These are phyloP conservation scores for Pygmarrhopalites habei DNA, from an alignment of 1,140 invertebrate genomes.

Conservation along the genomic window DNA sequence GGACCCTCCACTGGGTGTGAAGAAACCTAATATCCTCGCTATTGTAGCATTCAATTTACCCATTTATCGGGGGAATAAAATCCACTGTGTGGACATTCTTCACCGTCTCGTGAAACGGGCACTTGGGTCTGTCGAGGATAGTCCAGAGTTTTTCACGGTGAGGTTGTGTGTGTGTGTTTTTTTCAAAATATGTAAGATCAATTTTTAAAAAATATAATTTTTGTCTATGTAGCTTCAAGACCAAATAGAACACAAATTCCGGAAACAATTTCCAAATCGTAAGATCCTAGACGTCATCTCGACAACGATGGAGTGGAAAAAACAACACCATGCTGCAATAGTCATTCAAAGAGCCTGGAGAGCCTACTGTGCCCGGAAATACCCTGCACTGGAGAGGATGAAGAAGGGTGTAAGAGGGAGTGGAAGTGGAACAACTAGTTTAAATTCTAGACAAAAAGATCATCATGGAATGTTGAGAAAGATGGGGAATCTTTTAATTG, in stretches of 20 bases:
- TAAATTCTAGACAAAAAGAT: background rate
- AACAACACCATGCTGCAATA: conserved; percentile 86
- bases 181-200: too few species aligned
- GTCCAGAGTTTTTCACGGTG: conserved; percentile 79
- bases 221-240: conserved; percentile 54
- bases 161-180: conserved; percentile 41
- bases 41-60: conserved; percentile 92
- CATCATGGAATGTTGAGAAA: conserved; percentile 29
- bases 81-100: conserved; percentile 91
- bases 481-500: conserved; percentile 33
- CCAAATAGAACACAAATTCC: conserved; percentile 93
- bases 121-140: conserved; percentile 86
- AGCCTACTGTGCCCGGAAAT: conserved; percentile 50
- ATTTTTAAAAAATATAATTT: background rate
- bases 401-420: too few species aligned
- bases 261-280: conserved; percentile 89
- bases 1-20: conserved; percentile 78
- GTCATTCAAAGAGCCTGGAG: conserved; percentile 73
- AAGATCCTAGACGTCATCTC: conserved; percentile 89
- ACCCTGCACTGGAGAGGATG: conserved; percentile 31
- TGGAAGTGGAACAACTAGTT: conserved; percentile 27
- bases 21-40: conserved; percentile 88
- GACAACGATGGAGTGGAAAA: conserved; percentile 88
- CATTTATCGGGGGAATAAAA: conserved; percentile 87
- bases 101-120: conserved; percentile 89